Base-by-base conservation (phyloP, 2,113 vertebrate genomes). In the Synchiropus splendidus region DNA sequence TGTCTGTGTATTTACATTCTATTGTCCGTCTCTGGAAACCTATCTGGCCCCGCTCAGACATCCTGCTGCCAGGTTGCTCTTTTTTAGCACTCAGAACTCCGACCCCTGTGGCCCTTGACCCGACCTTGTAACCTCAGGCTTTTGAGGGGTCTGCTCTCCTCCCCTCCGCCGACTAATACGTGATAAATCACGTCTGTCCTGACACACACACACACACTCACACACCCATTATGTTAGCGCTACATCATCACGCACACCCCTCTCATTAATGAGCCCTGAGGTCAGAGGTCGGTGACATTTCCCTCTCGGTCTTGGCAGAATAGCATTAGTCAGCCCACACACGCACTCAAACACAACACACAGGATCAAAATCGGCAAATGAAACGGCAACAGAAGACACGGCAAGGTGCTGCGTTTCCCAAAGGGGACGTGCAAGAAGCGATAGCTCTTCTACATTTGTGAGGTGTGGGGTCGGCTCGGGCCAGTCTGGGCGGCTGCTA, bases 121-220 rank as follows among this genome's bases (percentile, higher is more conserved):
- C 53, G 70, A 75, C 65, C 42, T 45, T 36, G 57, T 51, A 68
- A 82, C 67, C 58, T 44, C 21, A 14, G 54, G 59, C 64, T 58
- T 76, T 77, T 45, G 60, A 58, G 55, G 61, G 56, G 48, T 33
- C 44, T 31, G 45, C 47, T 44, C 54, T 54, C 64, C 66, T 51
- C 58, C 61, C 54, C 55, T 61, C 48, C 61, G 43, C 58, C 6
- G 34, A 64, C 74, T 72, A 81, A 82, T 71, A 75, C 54, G 80
- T 74, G 79, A 90, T 91, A 88, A 90, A 92, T 92, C 89, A 89
- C 65, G 45, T 57, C 47, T 43, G 45, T 48, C 12, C 17, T 75
- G 78, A 83, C 45, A 49, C 75, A 45, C 27, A 49, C 34, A 38
- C 17, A 41, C 61, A 48, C 55, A 48, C 42, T 34, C 39, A 39